A percentile compares a stretch with the other conserved stretches of the same genome.
Evolutionary conservation across 2,797 vertebrate genomes (phyloP).

Genomic region (Sphenodon punctatus): DNA sequence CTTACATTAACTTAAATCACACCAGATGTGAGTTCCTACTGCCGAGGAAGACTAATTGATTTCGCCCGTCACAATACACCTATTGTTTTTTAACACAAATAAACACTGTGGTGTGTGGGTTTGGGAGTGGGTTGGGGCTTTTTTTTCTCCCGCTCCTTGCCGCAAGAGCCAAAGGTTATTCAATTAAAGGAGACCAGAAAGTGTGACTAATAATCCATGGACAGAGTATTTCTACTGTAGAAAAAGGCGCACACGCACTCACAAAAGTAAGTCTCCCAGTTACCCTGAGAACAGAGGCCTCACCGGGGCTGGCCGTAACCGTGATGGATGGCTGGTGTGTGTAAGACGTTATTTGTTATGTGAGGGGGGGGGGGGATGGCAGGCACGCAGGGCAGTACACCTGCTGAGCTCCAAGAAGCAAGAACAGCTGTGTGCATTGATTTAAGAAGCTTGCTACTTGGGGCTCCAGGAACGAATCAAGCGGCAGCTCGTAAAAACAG

Average conservation of each 20-base stretch:
- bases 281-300: constrained; percentile 76
- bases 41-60: constrained; percentile 87
- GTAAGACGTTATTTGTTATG: constrained; percentile 93
- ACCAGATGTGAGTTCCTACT: constrained; percentile 89
- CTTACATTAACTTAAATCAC: constrained; percentile 85
- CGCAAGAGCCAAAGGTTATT: constrained; percentile 76
- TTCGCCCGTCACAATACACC: constrained; percentile 82
- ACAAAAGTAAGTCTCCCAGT: not conserved
- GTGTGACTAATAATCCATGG: constrained; percentile 74
- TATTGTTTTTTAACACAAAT: constrained; percentile 84
- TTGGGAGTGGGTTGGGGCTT: not conserved
- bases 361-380: constrained; percentile 86
- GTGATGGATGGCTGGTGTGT: constrained; percentile 96
- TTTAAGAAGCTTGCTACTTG: constrained; percentile 91
- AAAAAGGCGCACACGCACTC: constrained; percentile 3
- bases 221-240: constrained; percentile 58
- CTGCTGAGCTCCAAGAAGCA: constrained; percentile 92
- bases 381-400: constrained; percentile 88
- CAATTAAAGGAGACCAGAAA: constrained; percentile 76
- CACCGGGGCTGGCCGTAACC: constrained; percentile 85
- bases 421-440: constrained; percentile 97
- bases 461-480: constrained; percentile 96
- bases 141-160: constrained; percentile 25
- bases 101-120: constrained; percentile 68
- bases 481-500: constrained; percentile 96